Base-by-base conservation (phyloP, 2,888 invertebrate genomes). In the Taenaris catops region DNA sequence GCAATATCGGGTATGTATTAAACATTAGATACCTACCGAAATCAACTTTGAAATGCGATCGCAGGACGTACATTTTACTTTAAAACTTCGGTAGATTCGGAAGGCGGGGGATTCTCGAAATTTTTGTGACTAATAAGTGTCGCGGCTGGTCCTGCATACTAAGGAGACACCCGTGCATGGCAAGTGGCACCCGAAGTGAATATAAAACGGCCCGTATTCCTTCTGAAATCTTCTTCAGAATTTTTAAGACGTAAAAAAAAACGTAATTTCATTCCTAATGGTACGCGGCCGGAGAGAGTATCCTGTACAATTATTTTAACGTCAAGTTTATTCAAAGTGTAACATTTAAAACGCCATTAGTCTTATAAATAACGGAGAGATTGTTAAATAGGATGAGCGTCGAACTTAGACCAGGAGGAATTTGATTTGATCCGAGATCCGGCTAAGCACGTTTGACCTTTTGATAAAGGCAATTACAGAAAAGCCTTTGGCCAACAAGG, bases 121-220 rank as follows among this genome's bases (percentile, higher is more conserved):
- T 79, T 81, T 86, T 83, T 80, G 70, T 80, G 80, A 79, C 81
- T 84, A 84, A 86, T 84, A 83, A 86, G 75, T 79, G 76, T 64
- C 66, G 70, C 59, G 47, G 63, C 64, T 48, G 58, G 63, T 54
- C 67, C 80, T 66, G 84, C 79, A 84, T 86, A 86, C 81, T 83
- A 80, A 86, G 50, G 44, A 68, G 76, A 65, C 62, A 61, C 71
- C 62, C 68, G 69, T 69, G 72, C 74, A 81, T 78, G 69, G 67
- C 73, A 75, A 73, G 75, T 50, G 38, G 55, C 53, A 78, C 80
- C 63, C 60, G 57, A 58, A 56, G 63, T 64, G 83, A 84, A 84
- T 83, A 76, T 80, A 73, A 80, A 84, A 79, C 53, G 64, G 55
- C 55, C 52, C 54, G 64, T 63, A 59, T 59, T 59, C 66, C 51